Conservation (phyloP, 2,797 vertebrate genomes). For the Chaenodraco wilsoni region DNA sequence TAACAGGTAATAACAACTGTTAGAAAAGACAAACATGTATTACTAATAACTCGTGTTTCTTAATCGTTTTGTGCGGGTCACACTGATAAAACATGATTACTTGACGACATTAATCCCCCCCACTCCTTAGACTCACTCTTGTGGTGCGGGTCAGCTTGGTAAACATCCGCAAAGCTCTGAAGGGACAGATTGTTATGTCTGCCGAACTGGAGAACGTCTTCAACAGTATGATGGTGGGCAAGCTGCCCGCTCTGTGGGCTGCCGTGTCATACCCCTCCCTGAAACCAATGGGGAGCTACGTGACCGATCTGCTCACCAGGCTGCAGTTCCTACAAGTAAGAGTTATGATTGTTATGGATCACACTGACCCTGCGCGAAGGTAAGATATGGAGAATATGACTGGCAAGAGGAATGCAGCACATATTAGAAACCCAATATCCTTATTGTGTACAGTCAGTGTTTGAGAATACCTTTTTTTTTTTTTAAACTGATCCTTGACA, state of each 20-base stretch:
- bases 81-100: background rate
- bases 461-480: background rate
- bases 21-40: background rate
- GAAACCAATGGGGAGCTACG: slow-evolving; percentile 91
- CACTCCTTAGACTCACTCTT: slow-evolving; percentile 84
- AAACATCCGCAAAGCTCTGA: slow-evolving; percentile 89
- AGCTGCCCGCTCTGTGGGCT: slow-evolving; percentile 90
- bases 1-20: slow-evolving; percentile 86
- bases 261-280: slow-evolving; percentile 93
- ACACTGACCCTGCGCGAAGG: slow-evolving; percentile 12
- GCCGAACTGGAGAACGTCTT: slow-evolving; percentile 90
- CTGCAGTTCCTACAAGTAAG: slow-evolving; percentile 91
- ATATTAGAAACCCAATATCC: background rate
- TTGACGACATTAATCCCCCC: background rate
- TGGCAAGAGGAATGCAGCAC: background rate
- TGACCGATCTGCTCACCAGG: slow-evolving; percentile 88
- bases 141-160: slow-evolving; percentile 89
- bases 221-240: slow-evolving; percentile 90
- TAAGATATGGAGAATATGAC: slow-evolving; percentile 9
- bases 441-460: background rate
- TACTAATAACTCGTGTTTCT: background rate
- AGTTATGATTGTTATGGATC: slow-evolving; percentile 14
- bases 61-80: slow-evolving; percentile 1
- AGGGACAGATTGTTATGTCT: slow-evolving; percentile 94
- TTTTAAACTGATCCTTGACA: background rate